These are phyloP conservation scores for Drosophila bifasciata DNA, from an alignment of 1,140 invertebrate genomes.

Conservation along the genomic window DNA sequence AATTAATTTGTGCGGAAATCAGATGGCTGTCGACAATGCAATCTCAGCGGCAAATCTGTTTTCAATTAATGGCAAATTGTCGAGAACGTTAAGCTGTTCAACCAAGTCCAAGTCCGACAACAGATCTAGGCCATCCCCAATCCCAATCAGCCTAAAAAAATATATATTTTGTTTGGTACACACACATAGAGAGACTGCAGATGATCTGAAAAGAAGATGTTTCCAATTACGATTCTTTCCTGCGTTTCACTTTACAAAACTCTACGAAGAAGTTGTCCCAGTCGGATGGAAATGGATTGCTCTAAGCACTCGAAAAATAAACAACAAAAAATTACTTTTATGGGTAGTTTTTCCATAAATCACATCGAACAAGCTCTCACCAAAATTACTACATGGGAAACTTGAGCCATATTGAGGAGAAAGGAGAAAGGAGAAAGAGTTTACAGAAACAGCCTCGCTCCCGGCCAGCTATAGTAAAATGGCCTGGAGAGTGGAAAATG, in stretches of 20 bases:
- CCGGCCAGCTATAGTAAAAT: slow-evolving; percentile 23
- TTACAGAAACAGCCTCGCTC: slow-evolving; percentile 3
- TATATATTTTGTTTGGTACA: slow-evolving; percentile 6
- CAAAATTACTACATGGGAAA: not conserved
- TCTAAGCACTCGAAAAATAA: not conserved
- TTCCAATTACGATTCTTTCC: not conserved
- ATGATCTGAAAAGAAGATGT: not conserved
- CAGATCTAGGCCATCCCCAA: not conserved
- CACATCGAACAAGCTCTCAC: slow-evolving; percentile 13
- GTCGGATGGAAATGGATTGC: slow-evolving; percentile 20
- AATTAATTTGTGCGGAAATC: slow-evolving; percentile 81
- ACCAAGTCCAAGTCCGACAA: slow-evolving; percentile 10
- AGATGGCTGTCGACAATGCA: slow-evolving; percentile 79
- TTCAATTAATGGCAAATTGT: slow-evolving; percentile 82
- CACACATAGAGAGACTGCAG: slow-evolving; percentile 22
- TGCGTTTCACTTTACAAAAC: not conserved
- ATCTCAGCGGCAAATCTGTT: slow-evolving; percentile 77
- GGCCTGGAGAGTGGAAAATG: slow-evolving; percentile 60
- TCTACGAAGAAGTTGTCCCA: not conserved
- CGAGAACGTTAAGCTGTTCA: slow-evolving; percentile 59
- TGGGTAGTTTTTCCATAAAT: slow-evolving; percentile 16
- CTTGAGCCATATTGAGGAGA: slow-evolving; percentile 6
- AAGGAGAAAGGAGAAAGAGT: slow-evolving; percentile 10
- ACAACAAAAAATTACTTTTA: slow-evolving; percentile 16
- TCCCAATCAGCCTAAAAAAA: slow-evolving; percentile 25